A percentile compares a stretch with the other conserved stretches of the same genome.
phyloP scores from a whole-genome alignment of 2,797 vertebrate species.

The Enteromius trimaculatus region DNA sequence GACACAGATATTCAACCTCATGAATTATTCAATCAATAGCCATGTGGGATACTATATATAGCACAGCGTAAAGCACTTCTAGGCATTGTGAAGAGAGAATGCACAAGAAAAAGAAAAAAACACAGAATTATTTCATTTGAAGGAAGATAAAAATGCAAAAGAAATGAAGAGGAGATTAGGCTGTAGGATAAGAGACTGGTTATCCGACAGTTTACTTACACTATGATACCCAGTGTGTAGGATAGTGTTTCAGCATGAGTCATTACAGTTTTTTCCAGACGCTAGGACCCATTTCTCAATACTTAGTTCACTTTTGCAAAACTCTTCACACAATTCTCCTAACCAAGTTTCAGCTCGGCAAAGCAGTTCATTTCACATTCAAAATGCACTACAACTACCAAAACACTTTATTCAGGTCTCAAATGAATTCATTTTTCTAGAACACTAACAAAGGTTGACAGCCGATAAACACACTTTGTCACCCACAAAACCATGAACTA shows the following conservation, averaged over 20 bases:
- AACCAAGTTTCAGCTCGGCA: too few species aligned
- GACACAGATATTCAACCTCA: conserved; percentile 59
- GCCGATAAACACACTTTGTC: too few species aligned
- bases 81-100: not conserved
- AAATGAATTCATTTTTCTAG: too few species aligned
- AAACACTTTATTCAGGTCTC: too few species aligned
- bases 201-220: not conserved
- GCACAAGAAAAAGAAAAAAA: conserved; percentile 27
- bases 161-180: not conserved
- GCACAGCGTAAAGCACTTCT: conserved; percentile 17
- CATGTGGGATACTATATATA: conserved; percentile 63
- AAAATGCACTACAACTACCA: too few species aligned
- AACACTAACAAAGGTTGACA: too few species aligned
- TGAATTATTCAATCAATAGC: conserved; percentile 74
- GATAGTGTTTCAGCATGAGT: not conserved
- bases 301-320: too few species aligned
- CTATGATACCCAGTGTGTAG: not conserved
- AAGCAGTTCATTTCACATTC: too few species aligned
- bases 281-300: too few species aligned
- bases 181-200: not conserved
- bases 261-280: too few species aligned
- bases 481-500: too few species aligned
- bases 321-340: too few species aligned
- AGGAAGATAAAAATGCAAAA: not conserved
- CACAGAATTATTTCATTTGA: not conserved